These are phyloP conservation scores for Anolis apletophallus DNA, from an alignment of 2,797 vertebrate species.

Conservation along the genomic window DNA sequence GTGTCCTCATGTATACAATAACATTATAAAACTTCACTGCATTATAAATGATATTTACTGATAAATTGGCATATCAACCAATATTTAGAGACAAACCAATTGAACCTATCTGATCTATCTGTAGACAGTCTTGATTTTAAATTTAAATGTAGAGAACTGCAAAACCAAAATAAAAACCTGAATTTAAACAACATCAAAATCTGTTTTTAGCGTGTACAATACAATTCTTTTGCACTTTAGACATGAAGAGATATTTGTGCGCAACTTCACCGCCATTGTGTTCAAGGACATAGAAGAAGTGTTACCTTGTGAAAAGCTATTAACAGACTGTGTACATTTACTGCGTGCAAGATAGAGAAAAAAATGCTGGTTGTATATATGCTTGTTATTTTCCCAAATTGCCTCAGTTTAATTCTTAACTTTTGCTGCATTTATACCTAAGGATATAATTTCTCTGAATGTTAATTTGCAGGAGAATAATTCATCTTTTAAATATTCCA, in stretches of 20 bases:
- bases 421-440: conserved; percentile 50
- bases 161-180: conserved; percentile 27
- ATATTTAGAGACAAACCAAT: conserved; percentile 20
- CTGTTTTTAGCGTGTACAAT: conserved; percentile 62
- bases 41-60: not conserved
- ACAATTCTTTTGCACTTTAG: conserved; percentile 62
- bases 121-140: not conserved
- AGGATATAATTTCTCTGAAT: conserved; percentile 44
- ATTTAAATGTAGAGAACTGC: not conserved
- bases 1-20: not conserved
- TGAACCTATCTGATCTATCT: not conserved
- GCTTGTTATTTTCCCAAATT: conserved; percentile 79
- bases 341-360: conserved; percentile 73
- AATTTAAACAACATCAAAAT: conserved; percentile 62
- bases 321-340: conserved; percentile 45
- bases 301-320: conserved; percentile 37
- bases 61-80: not conserved
- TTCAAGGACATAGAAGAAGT: conserved; percentile 30
- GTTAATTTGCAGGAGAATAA: not conserved
- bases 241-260: conserved; percentile 43
- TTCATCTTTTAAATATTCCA: conserved; percentile 8
- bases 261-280: conserved; percentile 44
- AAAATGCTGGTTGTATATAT: conserved; percentile 65
- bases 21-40: accelerated
- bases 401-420: conserved; percentile 27